Percentiles rank a stretch among this genome's conserved stretches.
phyloP scores from a whole-genome alignment of 1,140 invertebrate genomes.

The Trialeurodes vaporariorum region DNA sequence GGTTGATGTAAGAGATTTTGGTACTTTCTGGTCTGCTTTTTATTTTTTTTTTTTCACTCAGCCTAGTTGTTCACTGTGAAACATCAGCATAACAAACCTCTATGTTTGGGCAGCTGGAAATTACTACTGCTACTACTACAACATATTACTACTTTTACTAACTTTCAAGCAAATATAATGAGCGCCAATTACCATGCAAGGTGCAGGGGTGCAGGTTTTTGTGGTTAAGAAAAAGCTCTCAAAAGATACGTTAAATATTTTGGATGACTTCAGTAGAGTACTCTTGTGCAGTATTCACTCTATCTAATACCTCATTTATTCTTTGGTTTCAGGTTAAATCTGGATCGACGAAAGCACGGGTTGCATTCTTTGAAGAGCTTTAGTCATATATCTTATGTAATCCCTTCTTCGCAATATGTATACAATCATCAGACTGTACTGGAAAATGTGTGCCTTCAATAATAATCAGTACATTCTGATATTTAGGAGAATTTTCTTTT shows the following conservation, averaged over 20 bases:
- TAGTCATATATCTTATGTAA: slow-evolving; percentile 29
- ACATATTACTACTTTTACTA: slow-evolving; percentile 8
- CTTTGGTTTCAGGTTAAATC: slow-evolving; percentile 51
- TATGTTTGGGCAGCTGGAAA: no score
- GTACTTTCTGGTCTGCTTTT: no score
- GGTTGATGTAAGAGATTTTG: no score
- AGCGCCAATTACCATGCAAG: neutral
- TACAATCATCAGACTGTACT: no score
- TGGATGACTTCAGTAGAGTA: neutral
- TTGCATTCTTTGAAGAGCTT: slow-evolving; percentile 91
- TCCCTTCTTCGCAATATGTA: no score
- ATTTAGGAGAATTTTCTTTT: no score
- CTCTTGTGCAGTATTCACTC: neutral
- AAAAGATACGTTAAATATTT: slow-evolving; percentile 2
- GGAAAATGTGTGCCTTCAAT: no score
- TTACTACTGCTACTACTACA: no score
- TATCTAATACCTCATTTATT: slow-evolving; percentile 8
- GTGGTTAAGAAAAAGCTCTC: neutral
- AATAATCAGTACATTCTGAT: no score
- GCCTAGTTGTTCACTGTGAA: no score
- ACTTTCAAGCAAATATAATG: slow-evolving; percentile 2
- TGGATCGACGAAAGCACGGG: slow-evolving; percentile 79
- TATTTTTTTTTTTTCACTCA: no score
- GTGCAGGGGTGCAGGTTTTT: slow-evolving; percentile 3
- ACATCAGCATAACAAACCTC: no score